Conservation (phyloP, 2,797 vertebrate species). For the Rhadinocentrus ornatus region DNA sequence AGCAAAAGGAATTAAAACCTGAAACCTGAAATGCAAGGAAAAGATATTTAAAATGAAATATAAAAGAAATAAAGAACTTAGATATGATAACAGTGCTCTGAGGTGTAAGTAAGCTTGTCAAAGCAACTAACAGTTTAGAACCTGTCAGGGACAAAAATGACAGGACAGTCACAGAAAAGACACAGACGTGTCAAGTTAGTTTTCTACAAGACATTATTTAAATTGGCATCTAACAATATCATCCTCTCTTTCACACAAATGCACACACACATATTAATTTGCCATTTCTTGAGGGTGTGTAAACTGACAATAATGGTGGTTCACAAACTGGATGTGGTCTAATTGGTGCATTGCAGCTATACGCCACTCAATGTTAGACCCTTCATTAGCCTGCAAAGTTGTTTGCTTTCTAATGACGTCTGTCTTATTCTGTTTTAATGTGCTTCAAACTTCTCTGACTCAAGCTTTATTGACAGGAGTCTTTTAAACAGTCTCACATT, state of each 20-base stretch:
- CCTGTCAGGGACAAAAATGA: conserved; percentile 36
- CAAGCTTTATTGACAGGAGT: conserved; percentile 39
- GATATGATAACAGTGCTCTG: conserved; percentile 7
- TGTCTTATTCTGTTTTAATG: conserved; percentile 32
- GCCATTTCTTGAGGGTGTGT: conserved; percentile 54
- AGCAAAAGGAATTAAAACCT: neutral
- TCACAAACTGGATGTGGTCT: conserved; percentile 49
- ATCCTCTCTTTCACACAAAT: neutral
- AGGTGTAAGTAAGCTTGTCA: conserved; percentile 34
- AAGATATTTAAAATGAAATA: neutral
- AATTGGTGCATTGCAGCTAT: conserved; percentile 71
- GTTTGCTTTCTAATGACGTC: conserved; percentile 47
- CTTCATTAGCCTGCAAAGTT: conserved; percentile 67
- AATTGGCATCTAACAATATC: conserved; percentile 31
- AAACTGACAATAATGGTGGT: conserved; percentile 57
- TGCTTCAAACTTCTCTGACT: conserved; percentile 43
- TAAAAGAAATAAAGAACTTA: neutral
- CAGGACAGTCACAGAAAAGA: conserved; percentile 18
- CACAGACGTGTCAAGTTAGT: conserved; percentile 38
- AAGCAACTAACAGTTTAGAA: conserved; percentile 24
- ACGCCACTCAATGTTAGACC: conserved; percentile 62
- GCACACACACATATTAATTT: conserved; percentile 33
- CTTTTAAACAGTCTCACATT: conserved; percentile 14
- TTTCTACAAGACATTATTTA: conserved; percentile 43
- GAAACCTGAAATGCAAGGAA: neutral